phyloP scores from a whole-genome alignment of 2,797 vertebrate genomes.

The Aldrovandia affinis region DNA sequence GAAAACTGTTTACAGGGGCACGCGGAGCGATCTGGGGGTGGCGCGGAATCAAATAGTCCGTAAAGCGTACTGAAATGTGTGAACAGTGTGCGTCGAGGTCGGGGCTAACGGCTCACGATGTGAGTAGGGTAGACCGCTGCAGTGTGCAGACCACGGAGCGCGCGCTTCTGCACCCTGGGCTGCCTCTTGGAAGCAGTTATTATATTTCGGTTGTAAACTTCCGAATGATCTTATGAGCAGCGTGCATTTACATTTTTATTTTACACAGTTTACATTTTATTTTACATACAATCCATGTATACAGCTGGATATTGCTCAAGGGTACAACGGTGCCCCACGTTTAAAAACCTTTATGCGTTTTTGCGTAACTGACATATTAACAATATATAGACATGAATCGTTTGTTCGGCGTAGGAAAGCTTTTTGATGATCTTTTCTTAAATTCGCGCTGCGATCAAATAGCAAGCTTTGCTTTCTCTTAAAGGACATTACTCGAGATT shows the following conservation, averaged over 20 bases:
- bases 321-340: too few relatives aligned
- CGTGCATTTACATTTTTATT: too few relatives aligned
- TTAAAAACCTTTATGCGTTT: too few relatives aligned
- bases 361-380: too few relatives aligned
- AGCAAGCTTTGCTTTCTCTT: background rate
- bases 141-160: slow-evolving; percentile 15
- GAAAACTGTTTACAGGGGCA: background rate
- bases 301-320: too few relatives aligned
- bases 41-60: slow-evolving; percentile 19
- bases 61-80: slow-evolving; percentile 13
- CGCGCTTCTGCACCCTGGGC: slow-evolving; percentile 3
- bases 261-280: background rate
- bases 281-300: too few relatives aligned
- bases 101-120: background rate
- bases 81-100: background rate
- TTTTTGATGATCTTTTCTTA: background rate
- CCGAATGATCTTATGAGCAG: background rate
- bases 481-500: background rate
- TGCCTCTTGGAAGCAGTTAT: background rate
- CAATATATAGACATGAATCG: too few relatives aligned
- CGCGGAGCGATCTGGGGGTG: background rate
- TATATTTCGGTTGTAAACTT: background rate
- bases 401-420: background rate
- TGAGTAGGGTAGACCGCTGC: slow-evolving; percentile 14
- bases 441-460: background rate